phyloP scores from a whole-genome alignment of 2,888 invertebrate genomes.

The Drosophila longiperda region DNA sequence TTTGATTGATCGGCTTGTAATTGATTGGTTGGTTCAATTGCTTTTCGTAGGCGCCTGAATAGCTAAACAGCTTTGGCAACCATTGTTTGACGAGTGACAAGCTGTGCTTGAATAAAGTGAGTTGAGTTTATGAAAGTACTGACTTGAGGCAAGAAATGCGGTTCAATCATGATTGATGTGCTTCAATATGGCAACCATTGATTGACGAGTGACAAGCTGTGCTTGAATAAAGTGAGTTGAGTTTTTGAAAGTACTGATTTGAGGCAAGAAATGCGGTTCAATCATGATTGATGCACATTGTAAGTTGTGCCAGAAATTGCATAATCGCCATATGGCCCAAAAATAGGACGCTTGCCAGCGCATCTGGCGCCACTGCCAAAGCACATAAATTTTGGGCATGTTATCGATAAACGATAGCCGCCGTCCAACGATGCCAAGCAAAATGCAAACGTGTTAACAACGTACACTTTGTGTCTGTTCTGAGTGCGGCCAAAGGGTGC shows the following conservation, averaged over 20 bases:
- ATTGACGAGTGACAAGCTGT: neutral
- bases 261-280: neutral
- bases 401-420: conserved; percentile 71
- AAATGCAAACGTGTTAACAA: conserved; percentile 80
- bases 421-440: conserved; percentile 50
- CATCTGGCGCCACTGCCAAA: conserved; percentile 50
- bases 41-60: conserved; percentile 7
- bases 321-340: conserved; percentile 10
- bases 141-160: neutral
- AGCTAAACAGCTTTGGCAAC: conserved; percentile 19
- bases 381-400: conserved; percentile 60
- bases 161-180: neutral
- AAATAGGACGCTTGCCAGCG: conserved; percentile 10
- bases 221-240: neutral
- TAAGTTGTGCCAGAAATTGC: conserved; percentile 7
- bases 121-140: neutral
- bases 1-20: conserved; percentile 47
- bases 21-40: conserved; percentile 41
- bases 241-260: neutral
- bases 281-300: conserved; percentile 9
- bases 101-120: neutral
- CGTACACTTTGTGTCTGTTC: conserved; percentile 58
- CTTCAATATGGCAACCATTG: no score
- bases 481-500: conserved; percentile 1
- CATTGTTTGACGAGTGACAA: neutral